These are phyloP conservation scores for Columba janthina DNA, from an alignment of 2,113 vertebrate genomes.

Conservation along the genomic window DNA sequence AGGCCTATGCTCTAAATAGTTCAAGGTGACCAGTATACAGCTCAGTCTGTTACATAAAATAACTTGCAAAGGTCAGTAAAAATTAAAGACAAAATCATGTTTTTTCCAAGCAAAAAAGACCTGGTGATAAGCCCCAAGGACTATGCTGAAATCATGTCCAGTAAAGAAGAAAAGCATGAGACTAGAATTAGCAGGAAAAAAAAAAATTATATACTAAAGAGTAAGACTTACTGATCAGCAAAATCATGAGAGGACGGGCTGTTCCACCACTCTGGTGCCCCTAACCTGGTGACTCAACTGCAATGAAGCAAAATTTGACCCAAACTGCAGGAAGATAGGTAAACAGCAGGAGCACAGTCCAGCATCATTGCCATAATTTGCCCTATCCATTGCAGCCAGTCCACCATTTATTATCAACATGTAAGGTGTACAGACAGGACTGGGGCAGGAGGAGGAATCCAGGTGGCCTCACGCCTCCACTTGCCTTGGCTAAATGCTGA, in stretches of 20 bases:
- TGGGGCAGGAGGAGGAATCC: background rate
- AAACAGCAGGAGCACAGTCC: background rate
- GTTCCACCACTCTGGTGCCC: background rate
- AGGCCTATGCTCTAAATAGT: slow-evolving; percentile 17
- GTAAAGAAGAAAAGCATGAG: background rate
- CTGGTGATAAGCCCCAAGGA: background rate
- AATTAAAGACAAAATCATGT: slow-evolving; percentile 6
- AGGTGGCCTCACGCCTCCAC: background rate
- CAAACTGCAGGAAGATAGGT: background rate
- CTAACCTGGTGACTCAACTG: background rate
- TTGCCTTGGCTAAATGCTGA: background rate
- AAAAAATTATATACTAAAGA: background rate
- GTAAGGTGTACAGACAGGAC: background rate
- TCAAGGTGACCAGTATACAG: slow-evolving; percentile 43
- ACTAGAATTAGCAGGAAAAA: background rate
- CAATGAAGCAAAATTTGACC: background rate
- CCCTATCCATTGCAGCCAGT: background rate
- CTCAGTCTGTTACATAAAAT: slow-evolving; percentile 26
- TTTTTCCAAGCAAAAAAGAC: background rate
- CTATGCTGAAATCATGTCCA: background rate
- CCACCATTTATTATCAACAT: background rate
- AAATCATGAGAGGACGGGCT: background rate
- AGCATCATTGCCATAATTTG: background rate
- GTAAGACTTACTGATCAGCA: background rate
- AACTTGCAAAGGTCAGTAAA: slow-evolving; percentile 24